Evolutionary conservation across 2,113 vertebrate species (phyloP), one percentile per base, ranked within the genome.

Genomic region (Rhinoptilus africanus): DNA sequence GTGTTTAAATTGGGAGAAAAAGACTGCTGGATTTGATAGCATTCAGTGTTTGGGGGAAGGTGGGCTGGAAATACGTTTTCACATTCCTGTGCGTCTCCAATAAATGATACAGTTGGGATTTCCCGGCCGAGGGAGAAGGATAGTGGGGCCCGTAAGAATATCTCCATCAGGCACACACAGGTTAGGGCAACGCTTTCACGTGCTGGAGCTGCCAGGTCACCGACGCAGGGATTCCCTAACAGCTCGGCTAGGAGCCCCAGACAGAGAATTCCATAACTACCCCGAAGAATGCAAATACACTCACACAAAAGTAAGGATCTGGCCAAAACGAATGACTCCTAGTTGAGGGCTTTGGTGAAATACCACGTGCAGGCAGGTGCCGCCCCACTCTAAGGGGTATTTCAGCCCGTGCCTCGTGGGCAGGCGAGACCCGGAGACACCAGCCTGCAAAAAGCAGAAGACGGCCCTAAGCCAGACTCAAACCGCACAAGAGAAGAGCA

Each of bases 311-410:
- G 4, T 6, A 5, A 27, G 32, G 10, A 34, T 17, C 6, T 18
- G 59, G 50, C 41, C 22, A 47, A 64, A 37, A 39, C 17, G 34
- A 47, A 19, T 45, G 27, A 56, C 7, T 12, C 50, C 27, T 14
- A 18, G 34, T 7, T 5, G 9, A 34, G 66, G n/a, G 39, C 82
- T 45, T 47, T 14, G 39, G 7, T 14, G 81, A 47, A 74, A 48
- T 50, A 10, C 2, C 2, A 1, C 1, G 8, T 37, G 37, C 56
- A 47, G 71, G n/a, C 22, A 11, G 0, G 41, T 21, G 22, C 48
- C 37, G 69, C 48, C 82, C 8, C 27, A 17, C 14, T 10, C 69
- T 10, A 39, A 39, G 39, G 14, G 47, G 21, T 2, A 12, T 20
- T 19, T 21, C 20, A 37, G 57, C 57, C 23, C 5, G 4, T 4